Evolutionary conservation across 2,797 vertebrate genomes (phyloP).

Genomic region (Novumbra hubbsi): DNA sequence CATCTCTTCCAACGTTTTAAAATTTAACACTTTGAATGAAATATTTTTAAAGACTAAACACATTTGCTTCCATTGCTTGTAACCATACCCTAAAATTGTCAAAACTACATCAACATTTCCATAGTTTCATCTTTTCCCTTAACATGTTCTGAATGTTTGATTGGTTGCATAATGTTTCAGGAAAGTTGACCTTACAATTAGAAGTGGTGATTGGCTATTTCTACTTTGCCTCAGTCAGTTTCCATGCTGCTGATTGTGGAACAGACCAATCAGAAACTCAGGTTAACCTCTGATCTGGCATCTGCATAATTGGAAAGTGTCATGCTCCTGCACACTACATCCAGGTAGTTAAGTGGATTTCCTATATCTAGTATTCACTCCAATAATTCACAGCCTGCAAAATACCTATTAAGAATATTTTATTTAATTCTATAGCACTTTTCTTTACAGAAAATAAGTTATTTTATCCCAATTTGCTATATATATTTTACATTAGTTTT

Average conservation of each 20-base stretch:
- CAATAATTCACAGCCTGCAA: not conserved
- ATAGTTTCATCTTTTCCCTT: not conserved
- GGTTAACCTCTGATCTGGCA: conserved; percentile 13
- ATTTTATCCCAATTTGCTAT: conserved; percentile 22
- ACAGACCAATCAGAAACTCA: conserved; percentile 40
- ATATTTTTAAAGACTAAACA: not conserved
- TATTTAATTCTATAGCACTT: no score
- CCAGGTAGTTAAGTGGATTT: not conserved
- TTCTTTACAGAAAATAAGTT: no score
- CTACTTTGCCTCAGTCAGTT: conserved; percentile 15
- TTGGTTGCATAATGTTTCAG: not conserved
- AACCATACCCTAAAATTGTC: not conserved
- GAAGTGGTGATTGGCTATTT: conserved; percentile 27
- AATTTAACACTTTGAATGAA: not conserved
- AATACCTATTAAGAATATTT: no score
- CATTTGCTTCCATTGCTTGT: not conserved
- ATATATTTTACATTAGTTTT: conserved; percentile 40
- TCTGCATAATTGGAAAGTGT: not conserved
- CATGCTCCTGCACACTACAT: not conserved
- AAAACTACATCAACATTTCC: not conserved
- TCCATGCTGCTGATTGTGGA: conserved; percentile 34
- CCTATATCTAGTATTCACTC: not conserved
- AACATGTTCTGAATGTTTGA: not conserved
- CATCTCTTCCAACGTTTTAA: not conserved
- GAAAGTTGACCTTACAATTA: conserved; percentile 15